These are phyloP conservation scores for Kryptopterus vitreolus DNA, from an alignment of 2,797 vertebrate genomes.

Conservation along the genomic window DNA sequence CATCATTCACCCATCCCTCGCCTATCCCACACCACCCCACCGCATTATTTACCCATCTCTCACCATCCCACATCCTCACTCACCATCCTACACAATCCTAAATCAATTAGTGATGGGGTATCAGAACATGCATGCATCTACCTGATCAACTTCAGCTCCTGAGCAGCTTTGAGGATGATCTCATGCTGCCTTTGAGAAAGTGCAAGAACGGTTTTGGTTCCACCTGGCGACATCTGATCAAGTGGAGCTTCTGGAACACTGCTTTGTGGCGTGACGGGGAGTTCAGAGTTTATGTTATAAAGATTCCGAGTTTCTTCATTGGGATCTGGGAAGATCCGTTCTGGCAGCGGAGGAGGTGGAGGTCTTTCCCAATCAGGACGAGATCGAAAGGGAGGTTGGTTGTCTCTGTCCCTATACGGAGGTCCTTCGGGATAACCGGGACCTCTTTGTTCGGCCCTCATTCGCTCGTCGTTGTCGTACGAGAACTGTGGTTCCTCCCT, in stretches of 20 bases:
- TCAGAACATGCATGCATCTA: constrained; percentile 60
- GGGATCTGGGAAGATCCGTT: constrained; percentile 66
- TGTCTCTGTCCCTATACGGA: constrained; percentile 71
- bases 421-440: constrained; percentile 83
- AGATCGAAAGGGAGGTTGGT: constrained; percentile 72
- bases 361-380: constrained; percentile 79
- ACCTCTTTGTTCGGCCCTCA: constrained; percentile 78
- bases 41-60: no score
- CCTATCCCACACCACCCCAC: no score
- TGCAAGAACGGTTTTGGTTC: constrained; percentile 84
- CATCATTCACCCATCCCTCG: no score
- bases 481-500: constrained; percentile 77
- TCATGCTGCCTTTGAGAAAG: constrained; percentile 97
- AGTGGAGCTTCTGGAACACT: constrained; percentile 71
- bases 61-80: no score
- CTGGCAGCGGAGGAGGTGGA: constrained; percentile 63
- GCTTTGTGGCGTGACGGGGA: constrained; percentile 58
- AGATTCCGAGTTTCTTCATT: constrained; percentile 62
- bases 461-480: constrained; percentile 79
- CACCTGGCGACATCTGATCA: constrained; percentile 70
- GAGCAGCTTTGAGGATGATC: constrained; percentile 98
- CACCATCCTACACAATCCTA: neutral
- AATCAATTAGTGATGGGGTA: no score
- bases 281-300: constrained; percentile 71
- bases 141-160: constrained; percentile 97